Percentiles rank a stretch among this genome's conserved stretches.
These are phyloP conservation scores for Bruchidius siliquastri DNA, from an alignment of 2,888 invertebrate genomes.

Conservation along the genomic window DNA sequence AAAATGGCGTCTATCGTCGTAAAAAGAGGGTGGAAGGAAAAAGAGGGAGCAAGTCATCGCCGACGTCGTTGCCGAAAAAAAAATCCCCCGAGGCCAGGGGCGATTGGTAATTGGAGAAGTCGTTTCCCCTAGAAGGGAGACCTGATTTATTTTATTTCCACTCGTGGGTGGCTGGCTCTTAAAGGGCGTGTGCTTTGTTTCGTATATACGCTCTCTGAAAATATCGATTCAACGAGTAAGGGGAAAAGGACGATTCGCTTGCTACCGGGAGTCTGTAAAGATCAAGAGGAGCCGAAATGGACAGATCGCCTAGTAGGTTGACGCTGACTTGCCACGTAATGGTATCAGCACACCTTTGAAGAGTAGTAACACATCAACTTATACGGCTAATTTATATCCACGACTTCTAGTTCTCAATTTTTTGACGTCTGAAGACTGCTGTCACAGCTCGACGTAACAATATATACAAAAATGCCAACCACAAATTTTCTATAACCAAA, in stretches of 20 bases:
- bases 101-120: background rate
- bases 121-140: background rate
- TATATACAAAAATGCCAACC: too few relatives aligned
- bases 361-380: too few relatives aligned
- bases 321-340: too few relatives aligned
- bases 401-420: too few relatives aligned
- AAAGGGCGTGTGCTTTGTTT: slow-evolving; percentile 30
- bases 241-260: slow-evolving; percentile 22
- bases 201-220: slow-evolving; percentile 21
- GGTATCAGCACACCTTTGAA: too few relatives aligned
- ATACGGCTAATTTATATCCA: too few relatives aligned
- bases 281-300: background rate
- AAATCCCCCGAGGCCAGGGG: background rate
- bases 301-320: too few relatives aligned
- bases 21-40: background rate
- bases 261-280: slow-evolving; percentile 1
- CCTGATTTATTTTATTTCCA: slow-evolving; percentile 39
- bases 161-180: slow-evolving; percentile 38
- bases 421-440: too few relatives aligned
- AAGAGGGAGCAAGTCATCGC: background rate
- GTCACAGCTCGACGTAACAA: too few relatives aligned
- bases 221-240: slow-evolving; percentile 31
- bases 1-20: background rate
- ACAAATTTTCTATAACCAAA: too few relatives aligned
- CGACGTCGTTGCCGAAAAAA: background rate